Percentiles rank a stretch among this genome's conserved stretches.
These are phyloP conservation scores for Suncus etruscus DNA, from an alignment of 2,113 vertebrate genomes.

Conservation along the genomic window DNA sequence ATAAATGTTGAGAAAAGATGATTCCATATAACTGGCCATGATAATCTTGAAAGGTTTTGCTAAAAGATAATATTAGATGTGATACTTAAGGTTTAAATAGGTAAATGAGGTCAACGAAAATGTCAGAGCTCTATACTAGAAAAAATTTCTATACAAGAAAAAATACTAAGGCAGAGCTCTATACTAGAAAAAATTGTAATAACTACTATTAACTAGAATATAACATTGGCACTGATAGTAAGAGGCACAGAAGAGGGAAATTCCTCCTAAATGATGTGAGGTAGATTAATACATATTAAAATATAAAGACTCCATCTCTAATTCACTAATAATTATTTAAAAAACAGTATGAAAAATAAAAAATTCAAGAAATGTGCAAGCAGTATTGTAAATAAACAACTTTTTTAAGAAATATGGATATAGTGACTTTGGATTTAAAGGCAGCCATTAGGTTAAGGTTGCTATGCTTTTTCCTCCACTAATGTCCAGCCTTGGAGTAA, in stretches of 20 bases:
- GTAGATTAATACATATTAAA: too few relatives aligned
- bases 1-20: neutral
- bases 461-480: neutral
- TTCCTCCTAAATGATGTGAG: neutral
- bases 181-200: neutral
- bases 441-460: neutral
- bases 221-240: rapidly evolving
- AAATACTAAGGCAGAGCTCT: too few relatives aligned
- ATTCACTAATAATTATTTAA: too few relatives aligned
- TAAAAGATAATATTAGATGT: neutral
- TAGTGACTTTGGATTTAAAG: neutral
- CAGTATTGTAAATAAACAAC: neutral
- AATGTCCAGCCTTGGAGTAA: neutral
- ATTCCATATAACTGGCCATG: neutral
- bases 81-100: neutral
- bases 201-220: neutral
- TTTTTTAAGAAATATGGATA: neutral
- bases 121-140: neutral
- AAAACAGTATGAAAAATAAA: too few relatives aligned
- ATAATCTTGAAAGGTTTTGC: neutral
- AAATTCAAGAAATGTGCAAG: too few relatives aligned
- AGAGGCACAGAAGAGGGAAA: too few relatives aligned
- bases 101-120: neutral
- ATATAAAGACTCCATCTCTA: neutral
- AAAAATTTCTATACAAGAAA: too few relatives aligned